phyloP scores from a whole-genome alignment of 2,888 invertebrate genomes.

The Lasioglossum morio region DNA sequence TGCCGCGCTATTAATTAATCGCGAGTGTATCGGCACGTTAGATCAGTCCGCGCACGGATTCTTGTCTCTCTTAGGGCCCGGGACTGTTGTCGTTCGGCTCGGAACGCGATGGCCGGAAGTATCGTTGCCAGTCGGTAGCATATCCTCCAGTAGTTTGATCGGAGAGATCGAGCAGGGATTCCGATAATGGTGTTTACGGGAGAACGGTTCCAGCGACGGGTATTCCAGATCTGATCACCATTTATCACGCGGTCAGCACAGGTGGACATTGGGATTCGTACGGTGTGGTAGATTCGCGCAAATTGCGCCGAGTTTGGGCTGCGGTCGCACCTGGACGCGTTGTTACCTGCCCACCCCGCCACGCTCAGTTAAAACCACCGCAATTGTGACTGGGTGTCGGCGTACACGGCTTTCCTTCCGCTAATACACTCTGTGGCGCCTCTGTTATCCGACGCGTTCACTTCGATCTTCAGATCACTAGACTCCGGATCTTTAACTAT shows the following conservation, averaged over 20 bases:
- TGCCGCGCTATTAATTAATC: conserved; percentile 31
- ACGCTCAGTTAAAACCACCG: conserved; percentile 55
- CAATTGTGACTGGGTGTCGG: conserved; percentile 60
- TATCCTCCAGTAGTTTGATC: conserved; percentile 27
- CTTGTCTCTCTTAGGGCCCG: conserved; percentile 4
- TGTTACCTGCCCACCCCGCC: conserved; percentile 53
- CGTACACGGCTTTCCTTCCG: conserved; percentile 16
- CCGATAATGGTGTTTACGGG: conserved; percentile 54
- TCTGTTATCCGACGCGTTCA: conserved; percentile 18
- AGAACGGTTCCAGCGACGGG: conserved; percentile 43
- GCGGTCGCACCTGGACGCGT: conserved; percentile 67
- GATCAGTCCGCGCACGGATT: background rate
- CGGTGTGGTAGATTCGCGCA: conserved; percentile 52
- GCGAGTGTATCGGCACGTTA: conserved; percentile 23
- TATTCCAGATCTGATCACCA: conserved; percentile 70
- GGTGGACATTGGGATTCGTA: conserved; percentile 12
- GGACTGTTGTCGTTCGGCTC: background rate
- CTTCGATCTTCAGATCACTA: background rate
- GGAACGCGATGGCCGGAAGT: background rate
- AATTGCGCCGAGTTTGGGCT: conserved; percentile 71
- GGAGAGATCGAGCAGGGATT: conserved; percentile 26
- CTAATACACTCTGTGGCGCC: conserved; percentile 29
- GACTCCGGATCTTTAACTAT: too few relatives aligned
- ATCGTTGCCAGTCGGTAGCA: background rate
- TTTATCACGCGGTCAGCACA: conserved; percentile 66